Percentiles rank a stretch among this genome's conserved stretches.
phyloP scores from a whole-genome alignment of 2,888 invertebrate genomes.

The Hypsopygia costalis region DNA sequence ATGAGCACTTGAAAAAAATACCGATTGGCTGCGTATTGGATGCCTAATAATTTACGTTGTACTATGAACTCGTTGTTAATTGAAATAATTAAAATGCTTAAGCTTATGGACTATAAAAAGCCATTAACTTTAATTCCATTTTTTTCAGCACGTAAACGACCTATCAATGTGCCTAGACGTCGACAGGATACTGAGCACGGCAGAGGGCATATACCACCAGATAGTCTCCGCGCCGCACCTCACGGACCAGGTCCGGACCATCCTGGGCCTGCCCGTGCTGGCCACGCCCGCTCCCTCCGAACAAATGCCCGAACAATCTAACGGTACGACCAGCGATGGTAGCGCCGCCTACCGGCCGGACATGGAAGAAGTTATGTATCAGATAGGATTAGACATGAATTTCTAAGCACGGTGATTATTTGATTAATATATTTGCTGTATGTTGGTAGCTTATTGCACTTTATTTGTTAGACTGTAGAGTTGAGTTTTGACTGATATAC shows the following conservation, averaged over 20 bases:
- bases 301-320: constrained; percentile 25
- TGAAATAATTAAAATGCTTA: too few species aligned
- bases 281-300: constrained; percentile 46
- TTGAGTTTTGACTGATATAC: too few species aligned
- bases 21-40: too few species aligned
- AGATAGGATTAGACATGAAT: constrained; percentile 78
- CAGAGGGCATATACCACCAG: constrained; percentile 96
- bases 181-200: constrained; percentile 88
- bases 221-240: constrained; percentile 86
- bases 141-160: constrained; percentile 95
- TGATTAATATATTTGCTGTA: constrained; percentile 1
- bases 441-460: background rate
- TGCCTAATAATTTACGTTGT: too few species aligned
- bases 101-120: too few species aligned
- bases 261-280: constrained; percentile 83
- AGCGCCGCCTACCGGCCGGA: constrained; percentile 44
- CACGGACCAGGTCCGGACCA: constrained; percentile 85
- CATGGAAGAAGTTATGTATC: constrained; percentile 80
- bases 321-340: constrained; percentile 35
- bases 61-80: too few species aligned
- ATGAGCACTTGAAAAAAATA: too few species aligned
- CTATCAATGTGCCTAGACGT: constrained; percentile 93
- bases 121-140: too few species aligned
- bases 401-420: constrained; percentile 57
- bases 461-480: constrained; percentile 1